Evolutionary conservation across 2,888 invertebrate genomes (phyloP).

Genomic region (Tethea ocularis): DNA sequence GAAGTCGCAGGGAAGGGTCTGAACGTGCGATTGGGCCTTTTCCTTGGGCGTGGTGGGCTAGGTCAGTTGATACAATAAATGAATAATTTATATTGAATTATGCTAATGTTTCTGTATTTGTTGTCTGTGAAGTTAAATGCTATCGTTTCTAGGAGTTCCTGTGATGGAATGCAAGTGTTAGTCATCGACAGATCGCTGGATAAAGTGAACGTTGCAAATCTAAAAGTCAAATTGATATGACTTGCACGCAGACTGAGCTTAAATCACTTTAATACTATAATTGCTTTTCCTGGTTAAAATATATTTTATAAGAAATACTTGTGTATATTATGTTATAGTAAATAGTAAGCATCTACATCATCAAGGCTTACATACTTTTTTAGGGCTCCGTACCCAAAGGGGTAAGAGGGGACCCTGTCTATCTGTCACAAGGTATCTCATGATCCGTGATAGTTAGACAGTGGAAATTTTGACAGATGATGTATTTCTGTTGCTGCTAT

Average conservation of each 20-base stretch:
- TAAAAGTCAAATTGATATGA: not conserved
- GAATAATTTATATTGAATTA: constrained; percentile 59
- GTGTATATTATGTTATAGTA: too few relatives aligned
- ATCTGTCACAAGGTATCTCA: too few relatives aligned
- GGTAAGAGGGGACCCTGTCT: too few relatives aligned
- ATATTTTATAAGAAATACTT: not conserved
- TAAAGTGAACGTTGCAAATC: constrained; percentile 4
- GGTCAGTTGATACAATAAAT: constrained; percentile 45
- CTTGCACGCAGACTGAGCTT: not conserved
- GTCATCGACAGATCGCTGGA: not conserved
- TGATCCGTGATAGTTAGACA: too few relatives aligned
- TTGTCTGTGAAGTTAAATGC: not conserved
- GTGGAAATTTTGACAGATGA: too few relatives aligned
- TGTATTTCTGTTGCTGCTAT: too few relatives aligned
- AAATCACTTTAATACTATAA: not conserved
- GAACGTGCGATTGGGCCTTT: constrained; percentile 33
- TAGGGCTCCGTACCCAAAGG: too few relatives aligned
- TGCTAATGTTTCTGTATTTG: constrained; percentile 38
- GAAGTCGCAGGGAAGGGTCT: constrained; percentile 17
- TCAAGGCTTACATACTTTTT: too few relatives aligned
- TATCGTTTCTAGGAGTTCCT: constrained; percentile 1
- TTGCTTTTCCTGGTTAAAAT: not conserved
- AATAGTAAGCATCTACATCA: too few relatives aligned
- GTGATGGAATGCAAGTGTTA: constrained; percentile 3
- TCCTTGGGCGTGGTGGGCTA: constrained; percentile 41